Evolutionary conservation across 2,888 invertebrate genomes (phyloP).

Genomic region (Cryptocephalus primarius): DNA sequence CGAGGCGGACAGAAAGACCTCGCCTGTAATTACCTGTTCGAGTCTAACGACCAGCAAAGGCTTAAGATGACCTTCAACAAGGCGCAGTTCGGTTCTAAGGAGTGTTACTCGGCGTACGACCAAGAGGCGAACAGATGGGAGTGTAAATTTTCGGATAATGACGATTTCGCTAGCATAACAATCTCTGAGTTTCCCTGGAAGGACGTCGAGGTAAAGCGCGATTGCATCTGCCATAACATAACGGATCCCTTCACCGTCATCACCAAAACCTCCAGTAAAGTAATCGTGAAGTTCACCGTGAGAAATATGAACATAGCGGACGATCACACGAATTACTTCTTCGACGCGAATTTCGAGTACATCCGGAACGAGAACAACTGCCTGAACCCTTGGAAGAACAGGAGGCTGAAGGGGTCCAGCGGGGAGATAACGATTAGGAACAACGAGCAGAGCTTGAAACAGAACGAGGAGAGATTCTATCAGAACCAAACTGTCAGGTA

Average conservation of each 20-base stretch:
- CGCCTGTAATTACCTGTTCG: conserved; percentile 65
- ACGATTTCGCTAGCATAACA: conserved; percentile 28
- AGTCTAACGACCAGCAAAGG: conserved; percentile 56
- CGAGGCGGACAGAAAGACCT: conserved; percentile 68
- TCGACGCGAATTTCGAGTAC: conserved; percentile 64
- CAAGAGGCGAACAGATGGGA: conserved; percentile 57
- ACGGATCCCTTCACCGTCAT: conserved; percentile 50
- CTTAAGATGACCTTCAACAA: conserved; percentile 59
- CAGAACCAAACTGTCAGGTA: conserved; percentile 39
- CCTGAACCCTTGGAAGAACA: conserved; percentile 53
- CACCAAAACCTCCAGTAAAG: conserved; percentile 56
- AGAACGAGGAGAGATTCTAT: conserved; percentile 39
- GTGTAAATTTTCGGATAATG: conserved; percentile 42
- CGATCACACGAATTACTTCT: conserved; percentile 68
- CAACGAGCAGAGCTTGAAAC: conserved; percentile 36
- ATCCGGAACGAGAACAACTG: conserved; percentile 51
- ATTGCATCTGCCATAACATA: conserved; percentile 64
- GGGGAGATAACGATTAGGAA: conserved; percentile 61
- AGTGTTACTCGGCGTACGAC: conserved; percentile 56
- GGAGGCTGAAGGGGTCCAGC: conserved; percentile 57
- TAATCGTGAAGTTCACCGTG: conserved; percentile 64
- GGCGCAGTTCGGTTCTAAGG: conserved; percentile 58
- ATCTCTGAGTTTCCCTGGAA: conserved; percentile 62
- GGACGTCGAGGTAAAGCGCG: conserved; percentile 50
- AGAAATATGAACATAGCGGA: conserved; percentile 72